Base-by-base conservation (phyloP, 2,888 invertebrate genomes). In the Sinelater perroti region DNA sequence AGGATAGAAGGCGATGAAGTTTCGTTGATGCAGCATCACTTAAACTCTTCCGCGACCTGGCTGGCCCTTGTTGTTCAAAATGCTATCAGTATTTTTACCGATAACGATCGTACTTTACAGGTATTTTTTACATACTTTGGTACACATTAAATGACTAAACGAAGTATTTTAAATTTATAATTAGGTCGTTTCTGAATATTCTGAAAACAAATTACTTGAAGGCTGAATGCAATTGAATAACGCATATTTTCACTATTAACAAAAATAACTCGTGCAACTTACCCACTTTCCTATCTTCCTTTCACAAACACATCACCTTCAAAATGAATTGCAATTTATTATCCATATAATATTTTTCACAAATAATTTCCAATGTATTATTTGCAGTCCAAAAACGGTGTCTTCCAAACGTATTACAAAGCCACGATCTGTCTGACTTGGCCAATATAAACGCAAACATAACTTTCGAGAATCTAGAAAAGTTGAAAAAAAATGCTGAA, bases 351-450 rank as follows among this genome's bases (percentile, higher is more conserved):
- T 3, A 13, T 10, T 33, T 33, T 10, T 14, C 14, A 33, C 11
- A 11, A n/a, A n/a, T n/a, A n/a, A n/a, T n/a, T n/a, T n/a, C n/a
- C n/a, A n/a, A n/a, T n/a, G n/a, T n/a, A n/a, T n/a, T n/a, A n/a
- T n/a, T n/a, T 72, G 57, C 79, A 81, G 82, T 85, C 65, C 73
- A 81, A 42, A 79, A 81, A 33, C 76, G 85, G 54, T 87, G 86
- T 65, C 74, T 87, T 56, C 85, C 85, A 7, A 66, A 61, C 3
- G 47, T 71, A 16, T 63, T 71, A 21, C 10, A 26, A 18, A 10
- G 14, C 30, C 66, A 68, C 47, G 45, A 61, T 18, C 38, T 52
- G 13, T 28, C 53, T 13, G 10, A 26, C 10, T 21, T 53, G 36
- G 33, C 17, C 33, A 21, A 42, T 1, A n/a, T 38, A 10, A 21